Evolutionary conservation across 1,140 invertebrate genomes (phyloP), one percentile per base, ranked within the genome.

Genomic region (Papilio machaon): DNA sequence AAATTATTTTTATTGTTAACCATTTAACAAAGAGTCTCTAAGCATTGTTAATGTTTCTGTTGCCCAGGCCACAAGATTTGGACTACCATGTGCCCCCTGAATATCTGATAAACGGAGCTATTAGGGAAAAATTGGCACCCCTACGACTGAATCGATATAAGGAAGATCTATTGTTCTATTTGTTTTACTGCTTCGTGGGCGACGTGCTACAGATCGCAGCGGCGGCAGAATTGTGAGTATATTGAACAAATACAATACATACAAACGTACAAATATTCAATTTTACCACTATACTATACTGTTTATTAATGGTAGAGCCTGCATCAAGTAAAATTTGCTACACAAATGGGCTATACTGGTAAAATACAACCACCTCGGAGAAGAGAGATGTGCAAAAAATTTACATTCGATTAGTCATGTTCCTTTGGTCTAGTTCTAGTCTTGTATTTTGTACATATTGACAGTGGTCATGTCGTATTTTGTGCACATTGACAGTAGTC

Each of bases 151-250:
- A 97, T 95, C 97, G 99, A 95, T 99, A 99, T 95, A 99, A 99
- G 94, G 99, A 99, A 95, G 99, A 99, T 96, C 96, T 99, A 88
- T 96, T 99, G 85, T 99, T 99, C 96, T 99, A 99, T 95, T 96
- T 99, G 95, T 99, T 99, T 96, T 99, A 99, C 95, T 99, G 99
- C 95, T 99, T 99, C 95, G 98, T 99, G 88, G 98, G 99, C 87
- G 99, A 99, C 96, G 97, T 99, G 84, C 96, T 99, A 95, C 99
- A 99, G 96, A 95, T 99, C 85, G 98, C 98, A 85, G 99, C 99
- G 79, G 99, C 99, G 85, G 96, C 97, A 85, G 99, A 99, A 96
- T 95, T 99, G 98, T 99, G 96, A 97, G 97, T 97, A 80, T 77
- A 82, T 67, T 67, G 2, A 30, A 30, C 23, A 81, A 54, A 49